Evolutionary conservation across 2,888 invertebrate genomes (phyloP).

Genomic region (Timema podura): DNA sequence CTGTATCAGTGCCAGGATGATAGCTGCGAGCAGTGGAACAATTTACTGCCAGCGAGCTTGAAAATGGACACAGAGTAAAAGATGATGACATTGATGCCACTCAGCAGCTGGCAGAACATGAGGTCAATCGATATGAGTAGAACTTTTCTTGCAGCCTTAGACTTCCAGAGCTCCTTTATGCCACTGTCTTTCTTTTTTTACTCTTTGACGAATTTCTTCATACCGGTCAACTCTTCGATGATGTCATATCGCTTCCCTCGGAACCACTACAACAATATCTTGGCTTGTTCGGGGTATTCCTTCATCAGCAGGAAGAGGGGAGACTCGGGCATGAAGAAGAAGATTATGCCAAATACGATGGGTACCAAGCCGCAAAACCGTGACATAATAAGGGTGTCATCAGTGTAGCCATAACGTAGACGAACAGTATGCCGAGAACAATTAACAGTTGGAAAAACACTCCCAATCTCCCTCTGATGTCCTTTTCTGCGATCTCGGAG

Average conservation of each 20-base stretch:
- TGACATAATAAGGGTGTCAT: conserved; percentile 57
- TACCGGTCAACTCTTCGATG: conserved; percentile 68
- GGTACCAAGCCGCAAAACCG: conserved; percentile 64
- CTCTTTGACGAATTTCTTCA: conserved; percentile 67
- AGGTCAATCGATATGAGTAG: conserved; percentile 76
- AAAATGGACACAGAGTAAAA: conserved; percentile 89
- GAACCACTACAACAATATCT: conserved; percentile 74
- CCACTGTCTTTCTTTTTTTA: conserved; percentile 59
- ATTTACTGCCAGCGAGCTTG: conserved; percentile 73
- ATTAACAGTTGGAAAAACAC: conserved; percentile 84
- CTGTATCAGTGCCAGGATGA: conserved; percentile 85
- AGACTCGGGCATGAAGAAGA: conserved; percentile 84
- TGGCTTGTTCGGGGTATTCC: conserved; percentile 58
- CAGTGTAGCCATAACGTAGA: conserved; percentile 66
- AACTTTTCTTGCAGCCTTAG: conserved; percentile 67
- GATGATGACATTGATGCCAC: conserved; percentile 93
- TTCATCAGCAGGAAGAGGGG: conserved; percentile 53
- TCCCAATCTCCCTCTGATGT: conserved; percentile 78
- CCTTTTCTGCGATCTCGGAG: conserved; percentile 79
- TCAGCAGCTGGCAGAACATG: conserved; percentile 94
- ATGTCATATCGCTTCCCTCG: conserved; percentile 74
- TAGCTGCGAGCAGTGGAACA: conserved; percentile 71
- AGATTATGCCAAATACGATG: conserved; percentile 62
- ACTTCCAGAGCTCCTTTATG: conserved; percentile 57
- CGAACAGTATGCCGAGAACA: conserved; percentile 73